These are phyloP conservation scores for Rhorus exstirpatorius DNA, from an alignment of 2,888 invertebrate genomes.

Conservation along the genomic window DNA sequence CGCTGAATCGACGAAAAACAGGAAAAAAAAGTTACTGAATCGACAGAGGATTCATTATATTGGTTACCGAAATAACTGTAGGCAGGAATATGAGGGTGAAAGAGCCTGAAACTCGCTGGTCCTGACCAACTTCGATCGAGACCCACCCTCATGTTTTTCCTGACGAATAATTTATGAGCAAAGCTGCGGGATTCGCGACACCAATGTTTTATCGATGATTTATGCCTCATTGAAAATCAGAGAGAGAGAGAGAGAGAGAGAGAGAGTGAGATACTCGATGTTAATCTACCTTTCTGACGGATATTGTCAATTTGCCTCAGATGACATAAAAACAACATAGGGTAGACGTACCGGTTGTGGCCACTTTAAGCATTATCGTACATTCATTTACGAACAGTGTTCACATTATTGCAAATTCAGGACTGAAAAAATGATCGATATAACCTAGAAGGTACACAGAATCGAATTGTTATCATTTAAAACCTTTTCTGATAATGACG, in stretches of 20 bases:
- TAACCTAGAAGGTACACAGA: too few species aligned
- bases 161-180: slow-evolving; percentile 59
- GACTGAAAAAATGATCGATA: too few species aligned
- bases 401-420: too few species aligned
- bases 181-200: slow-evolving; percentile 31
- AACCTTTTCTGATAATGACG: too few species aligned
- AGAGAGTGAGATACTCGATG: neutral
- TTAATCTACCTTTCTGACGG: neutral
- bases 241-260: neutral
- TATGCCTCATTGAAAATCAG: neutral
- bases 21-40: too few species aligned
- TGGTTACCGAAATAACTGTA: neutral
- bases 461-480: too few species aligned
- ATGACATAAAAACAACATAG: too few species aligned
- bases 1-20: too few species aligned
- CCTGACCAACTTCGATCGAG: slow-evolving; percentile 21
- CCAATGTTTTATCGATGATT: slow-evolving; percentile 49
- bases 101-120: slow-evolving; percentile 41
- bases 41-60: too few species aligned
- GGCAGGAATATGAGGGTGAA: slow-evolving; percentile 32
- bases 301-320: neutral
- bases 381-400: too few species aligned
- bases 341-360: too few species aligned
- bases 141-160: slow-evolving; percentile 14
- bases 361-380: too few species aligned